Evolutionary conservation across 2,888 invertebrate genomes (phyloP).

Genomic region (Agriopis leucophaearia): DNA sequence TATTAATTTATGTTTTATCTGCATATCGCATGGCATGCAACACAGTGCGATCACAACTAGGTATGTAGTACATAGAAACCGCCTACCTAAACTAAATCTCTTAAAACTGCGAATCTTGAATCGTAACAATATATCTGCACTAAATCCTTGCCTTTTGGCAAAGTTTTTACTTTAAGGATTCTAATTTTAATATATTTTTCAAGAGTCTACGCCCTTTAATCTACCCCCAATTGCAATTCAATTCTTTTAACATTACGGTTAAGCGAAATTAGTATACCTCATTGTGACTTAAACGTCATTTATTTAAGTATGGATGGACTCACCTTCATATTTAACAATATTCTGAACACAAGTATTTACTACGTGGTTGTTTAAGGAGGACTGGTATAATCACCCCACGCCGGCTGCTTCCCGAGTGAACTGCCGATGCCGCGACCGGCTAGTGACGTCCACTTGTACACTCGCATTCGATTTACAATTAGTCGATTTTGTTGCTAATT

Average conservation of each 20-base stretch:
- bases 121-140: not conserved
- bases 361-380: not conserved
- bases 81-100: not conserved
- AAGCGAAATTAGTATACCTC: not conserved
- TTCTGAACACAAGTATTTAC: slow-evolving; percentile 5
- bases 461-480: slow-evolving; percentile 5
- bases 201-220: not conserved
- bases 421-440: not conserved
- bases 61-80: not conserved
- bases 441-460: slow-evolving; percentile 6
- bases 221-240: slow-evolving; percentile 6
- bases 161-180: not conserved
- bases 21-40: slow-evolving; percentile 1
- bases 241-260: not conserved
- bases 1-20: slow-evolving; percentile 8
- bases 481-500: slow-evolving; percentile 11
- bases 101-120: not conserved
- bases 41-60: not conserved
- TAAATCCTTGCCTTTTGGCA: not conserved
- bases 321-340: slow-evolving; percentile 41
- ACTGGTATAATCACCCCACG: slow-evolving; percentile 7
- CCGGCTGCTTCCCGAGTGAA: slow-evolving; percentile 12
- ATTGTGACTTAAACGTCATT: not conserved
- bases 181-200: not conserved
- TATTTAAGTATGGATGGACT: slow-evolving; percentile 25